Evolutionary conservation across 2,888 invertebrate genomes (phyloP), one percentile per base, ranked within the genome.

Genomic region (Rosalia funebris): DNA sequence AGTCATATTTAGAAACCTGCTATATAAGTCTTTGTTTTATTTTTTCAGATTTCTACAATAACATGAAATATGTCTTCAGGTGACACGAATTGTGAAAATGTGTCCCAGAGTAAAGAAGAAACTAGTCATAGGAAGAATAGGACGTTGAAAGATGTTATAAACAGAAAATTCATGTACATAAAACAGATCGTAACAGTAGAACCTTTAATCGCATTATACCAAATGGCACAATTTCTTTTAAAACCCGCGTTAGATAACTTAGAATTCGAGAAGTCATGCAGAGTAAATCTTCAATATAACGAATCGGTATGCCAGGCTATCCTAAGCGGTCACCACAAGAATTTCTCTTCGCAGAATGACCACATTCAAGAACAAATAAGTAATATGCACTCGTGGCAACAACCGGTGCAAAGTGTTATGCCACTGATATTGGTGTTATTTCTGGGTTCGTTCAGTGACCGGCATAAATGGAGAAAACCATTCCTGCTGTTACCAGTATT

Each of bases 231-330:
- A n/a, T 68, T 71, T 10, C 63, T 82, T 1, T 75, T 78, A 16
- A 72, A 68, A 34, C 76, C 86, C 1, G 84, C 86, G 1, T 79
- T 86, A 1, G 82, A 83, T 56, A 83, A 84, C 66, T 75, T 87
- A 0, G 84, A 86, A 65, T 77, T 86, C 68, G 86, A 86, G 70
- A 87, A 87, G 75, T 83, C 86, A 10, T 87, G 86, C 70, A 82
- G 83, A 19, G 83, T 82, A 0, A 85, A 86, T 65, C 77, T 85
- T 19, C 78, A 81, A 36, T 81, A 82, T 36, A 77, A 83, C n/a
- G 82, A 84, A 72, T 80, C 81, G 16, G 73, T 85, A 39, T 88
- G 87, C 71, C 73, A 78, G 7, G 76, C 79, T 36, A 77, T 83
- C 15, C 79, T 83, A 1, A 75, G 65, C 10, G 78, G 77, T 15